These are phyloP conservation scores for Dinothrombium tinctorium DNA, from an alignment of 1,140 invertebrate genomes.

Conservation along the genomic window DNA sequence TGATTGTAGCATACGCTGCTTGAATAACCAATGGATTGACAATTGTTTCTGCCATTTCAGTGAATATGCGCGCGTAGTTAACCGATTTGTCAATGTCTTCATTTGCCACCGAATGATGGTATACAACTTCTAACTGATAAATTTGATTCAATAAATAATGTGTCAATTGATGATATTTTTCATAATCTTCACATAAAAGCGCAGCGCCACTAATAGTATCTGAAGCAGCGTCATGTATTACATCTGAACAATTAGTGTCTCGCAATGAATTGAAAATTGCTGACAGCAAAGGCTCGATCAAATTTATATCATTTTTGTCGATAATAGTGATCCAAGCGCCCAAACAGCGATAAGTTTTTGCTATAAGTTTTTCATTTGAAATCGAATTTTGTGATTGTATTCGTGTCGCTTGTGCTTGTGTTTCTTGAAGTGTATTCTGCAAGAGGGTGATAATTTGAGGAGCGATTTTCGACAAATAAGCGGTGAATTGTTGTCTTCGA, in stretches of 20 bases:
- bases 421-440: constrained; percentile 3
- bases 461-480: constrained; percentile 34
- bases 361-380: constrained; percentile 6
- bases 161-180: constrained; percentile 39
- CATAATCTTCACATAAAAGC: constrained; percentile 29
- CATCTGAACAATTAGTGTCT: constrained; percentile 9
- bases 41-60: constrained; percentile 74
- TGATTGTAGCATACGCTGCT: not conserved
- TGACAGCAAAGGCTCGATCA: constrained; percentile 5
- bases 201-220: constrained; percentile 9
- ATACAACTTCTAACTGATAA: constrained; percentile 52
- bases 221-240: constrained; percentile 10
- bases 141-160: constrained; percentile 55
- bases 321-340: constrained; percentile 10
- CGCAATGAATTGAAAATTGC: constrained; percentile 6
- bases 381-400: not conserved
- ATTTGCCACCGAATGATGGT: constrained; percentile 66
- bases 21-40: constrained; percentile 46
- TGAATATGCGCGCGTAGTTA: constrained; percentile 84
- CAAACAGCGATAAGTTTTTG: constrained; percentile 10
- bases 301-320: constrained; percentile 1
- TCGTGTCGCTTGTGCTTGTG: not conserved
- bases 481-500: constrained; percentile 51
- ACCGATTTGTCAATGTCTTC: constrained; percentile 66
- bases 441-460: constrained; percentile 20